Conservation (phyloP, 2,113 vertebrate species). For the Cheilinus undulatus region DNA sequence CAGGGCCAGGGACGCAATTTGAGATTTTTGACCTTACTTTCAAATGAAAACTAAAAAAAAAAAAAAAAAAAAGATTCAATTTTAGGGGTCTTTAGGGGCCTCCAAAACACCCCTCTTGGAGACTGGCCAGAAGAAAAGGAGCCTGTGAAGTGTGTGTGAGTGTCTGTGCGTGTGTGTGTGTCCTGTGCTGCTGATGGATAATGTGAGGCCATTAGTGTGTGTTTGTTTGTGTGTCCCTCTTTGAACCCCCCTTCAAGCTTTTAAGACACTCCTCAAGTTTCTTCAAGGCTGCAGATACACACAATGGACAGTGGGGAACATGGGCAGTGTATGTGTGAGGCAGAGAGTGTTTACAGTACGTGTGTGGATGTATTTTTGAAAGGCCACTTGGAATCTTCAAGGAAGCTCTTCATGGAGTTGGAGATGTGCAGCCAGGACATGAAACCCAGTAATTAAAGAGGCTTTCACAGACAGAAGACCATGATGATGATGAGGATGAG, state of each 20-base stretch:
- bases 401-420: constrained; percentile 81
- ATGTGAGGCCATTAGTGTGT: constrained; percentile 77
- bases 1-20: constrained; percentile 6
- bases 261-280: constrained; percentile 83
- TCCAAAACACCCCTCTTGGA: constrained; percentile 36
- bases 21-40: constrained; percentile 36
- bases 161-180: constrained; percentile 40
- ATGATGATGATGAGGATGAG: constrained; percentile 83
- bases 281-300: constrained; percentile 81
- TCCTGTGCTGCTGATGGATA: constrained; percentile 57
- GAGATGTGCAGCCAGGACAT: constrained; percentile 84
- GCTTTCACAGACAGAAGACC: constrained; percentile 78
- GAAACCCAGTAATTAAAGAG: constrained; percentile 84
- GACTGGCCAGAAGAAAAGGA: constrained; percentile 51
- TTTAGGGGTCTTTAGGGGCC: constrained; percentile 14
- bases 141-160: constrained; percentile 50
- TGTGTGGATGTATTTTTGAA: constrained; percentile 56
- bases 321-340: constrained; percentile 41
- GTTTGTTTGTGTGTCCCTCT: constrained; percentile 67
- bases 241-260: constrained; percentile 82
- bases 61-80: constrained; percentile 6
- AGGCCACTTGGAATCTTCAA: constrained; percentile 81
- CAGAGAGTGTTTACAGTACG: constrained; percentile 50
- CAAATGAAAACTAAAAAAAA: constrained; percentile 27
- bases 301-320: constrained; percentile 75